These are phyloP conservation scores for Melanotaenia parkinsoni DNA, from an alignment of 2,797 vertebrate genomes.

Conservation along the genomic window DNA sequence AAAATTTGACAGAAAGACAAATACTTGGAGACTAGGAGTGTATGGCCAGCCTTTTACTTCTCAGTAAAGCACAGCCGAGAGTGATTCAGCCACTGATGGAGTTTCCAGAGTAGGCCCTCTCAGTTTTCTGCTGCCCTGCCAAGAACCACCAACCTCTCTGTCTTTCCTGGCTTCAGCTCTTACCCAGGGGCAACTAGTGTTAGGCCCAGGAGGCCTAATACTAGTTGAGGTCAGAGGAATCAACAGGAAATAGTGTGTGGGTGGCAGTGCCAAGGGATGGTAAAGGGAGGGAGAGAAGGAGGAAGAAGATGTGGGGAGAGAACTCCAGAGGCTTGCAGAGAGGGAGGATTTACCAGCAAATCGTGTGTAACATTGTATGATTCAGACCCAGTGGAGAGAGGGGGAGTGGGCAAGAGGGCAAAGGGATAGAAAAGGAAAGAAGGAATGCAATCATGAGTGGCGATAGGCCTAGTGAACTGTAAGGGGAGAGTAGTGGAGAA, in stretches of 20 bases:
- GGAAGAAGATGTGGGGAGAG: conserved; percentile 77
- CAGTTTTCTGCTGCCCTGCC: conserved; percentile 72
- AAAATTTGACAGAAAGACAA: conserved; percentile 61
- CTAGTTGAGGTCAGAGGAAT: conserved; percentile 71
- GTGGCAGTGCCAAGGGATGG: conserved; percentile 82
- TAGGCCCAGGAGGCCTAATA: conserved; percentile 63
- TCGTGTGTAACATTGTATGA: conserved; percentile 78
- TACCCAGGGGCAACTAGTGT: conserved; percentile 65
- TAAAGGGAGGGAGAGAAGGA: conserved; percentile 55
- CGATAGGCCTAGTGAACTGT: conserved; percentile 25
- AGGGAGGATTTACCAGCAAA: conserved; percentile 72
- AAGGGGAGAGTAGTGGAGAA: conserved; percentile 33
- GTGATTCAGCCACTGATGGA: conserved; percentile 85
- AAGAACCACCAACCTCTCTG: conserved; percentile 74
- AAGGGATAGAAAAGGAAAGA: conserved; percentile 21
- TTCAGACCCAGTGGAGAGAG: conserved; percentile 74
- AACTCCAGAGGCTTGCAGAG: conserved; percentile 34
- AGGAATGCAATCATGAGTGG: conserved; percentile 24
- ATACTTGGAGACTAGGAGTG: conserved; percentile 51
- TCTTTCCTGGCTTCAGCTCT: conserved; percentile 70
- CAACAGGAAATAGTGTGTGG: conserved; percentile 82
- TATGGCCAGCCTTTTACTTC: conserved; percentile 58
- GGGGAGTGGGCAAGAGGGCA: conserved; percentile 72
- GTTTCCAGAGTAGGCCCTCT: conserved; percentile 89
- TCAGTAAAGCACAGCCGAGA: conserved; percentile 71